Percentiles rank a stretch among this genome's conserved stretches.
phyloP scores from a whole-genome alignment of 2,888 invertebrate species.

The Icerya purchasi region DNA sequence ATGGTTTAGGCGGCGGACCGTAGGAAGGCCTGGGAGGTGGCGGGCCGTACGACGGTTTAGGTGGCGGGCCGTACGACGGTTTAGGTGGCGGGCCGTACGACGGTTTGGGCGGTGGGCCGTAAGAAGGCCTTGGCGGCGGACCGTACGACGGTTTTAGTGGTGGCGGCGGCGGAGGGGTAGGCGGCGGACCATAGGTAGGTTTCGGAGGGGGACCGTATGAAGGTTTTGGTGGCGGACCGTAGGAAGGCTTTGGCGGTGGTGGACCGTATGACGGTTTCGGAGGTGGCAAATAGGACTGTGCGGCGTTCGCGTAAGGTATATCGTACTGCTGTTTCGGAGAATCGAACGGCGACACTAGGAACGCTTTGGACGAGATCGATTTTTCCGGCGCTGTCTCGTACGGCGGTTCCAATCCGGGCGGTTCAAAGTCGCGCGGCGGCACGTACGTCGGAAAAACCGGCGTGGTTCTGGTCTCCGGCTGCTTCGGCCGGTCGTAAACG shows the following conservation, averaged over 20 bases:
- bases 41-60: slow-evolving; percentile 14
- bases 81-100: slow-evolving; percentile 19
- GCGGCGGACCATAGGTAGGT: slow-evolving; percentile 24
- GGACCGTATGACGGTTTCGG: slow-evolving; percentile 1
- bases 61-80: slow-evolving; percentile 18
- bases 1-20: slow-evolving; percentile 20
- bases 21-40: slow-evolving; percentile 22
- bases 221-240: slow-evolving; percentile 15
- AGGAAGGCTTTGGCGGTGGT: slow-evolving; percentile 20
- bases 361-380: not conserved
- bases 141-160: slow-evolving; percentile 21
- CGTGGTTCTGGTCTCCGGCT: not conserved
- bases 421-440: not conserved
- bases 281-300: not conserved
- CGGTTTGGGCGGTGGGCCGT: slow-evolving; percentile 26
- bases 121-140: slow-evolving; percentile 20
- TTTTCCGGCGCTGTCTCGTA: not conserved
- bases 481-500: not conserved
- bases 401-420: not conserved
- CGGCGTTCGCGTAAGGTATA: not conserved
- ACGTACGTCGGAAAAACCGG: not conserved
- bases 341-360: not conserved
- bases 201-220: slow-evolving; percentile 20
- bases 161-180: slow-evolving; percentile 20
- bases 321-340: not conserved